Base-by-base conservation (phyloP, 2,113 vertebrate species). In the Pyrgilauda ruficollis region DNA sequence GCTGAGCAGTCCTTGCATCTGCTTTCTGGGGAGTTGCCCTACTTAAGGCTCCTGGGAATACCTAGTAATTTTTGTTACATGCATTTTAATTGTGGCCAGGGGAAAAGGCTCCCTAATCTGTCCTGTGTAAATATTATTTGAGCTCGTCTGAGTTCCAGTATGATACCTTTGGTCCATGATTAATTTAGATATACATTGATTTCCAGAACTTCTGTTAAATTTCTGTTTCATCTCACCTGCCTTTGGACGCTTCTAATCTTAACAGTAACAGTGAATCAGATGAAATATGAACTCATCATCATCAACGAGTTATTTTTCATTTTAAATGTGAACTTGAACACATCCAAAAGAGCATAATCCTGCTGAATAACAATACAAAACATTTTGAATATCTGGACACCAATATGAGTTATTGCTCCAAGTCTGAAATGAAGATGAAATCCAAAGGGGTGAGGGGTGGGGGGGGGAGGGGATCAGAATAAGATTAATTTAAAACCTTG, bases 311-410 rank as follows among this genome's bases (percentile, higher is more conserved):
- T 87, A 72, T 85, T 82, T 39, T 62, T 94, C 3, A 52, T 58
- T 90, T 81, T 43, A 70, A 80, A 89, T 74, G 5, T 72, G 80
- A 94, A 89, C 19, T 80, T 70, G 68, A 74, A 70, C 49, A 86
- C 3, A 1, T 58, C 50, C 35, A 84, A 77, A 94, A 74, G 35
- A 70, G 7, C 23, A 43, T 46, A 90, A 86, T 66, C 19, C 14
- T 70, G 12, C 76, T 58, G 49, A 90, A 89, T 68, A 87, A 56
- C 2, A 70, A 50, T 44, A 63, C 41, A 44, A 84, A 41, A 10
- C 26, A 74, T 75, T 93, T 68, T 15, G 44, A 75, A 47, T 84
- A 84, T 72, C 31, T 70, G 52, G 44, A 72, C 8, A 6, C 5
- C 7, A 61, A 67, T 72, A 77, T 49, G 68, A 81, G 28, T 12